A percentile compares a stretch with the other conserved stretches of the same genome.
Conservation (phyloP, 2,888 invertebrate species). For the Mylabris sibirica region DNA sequence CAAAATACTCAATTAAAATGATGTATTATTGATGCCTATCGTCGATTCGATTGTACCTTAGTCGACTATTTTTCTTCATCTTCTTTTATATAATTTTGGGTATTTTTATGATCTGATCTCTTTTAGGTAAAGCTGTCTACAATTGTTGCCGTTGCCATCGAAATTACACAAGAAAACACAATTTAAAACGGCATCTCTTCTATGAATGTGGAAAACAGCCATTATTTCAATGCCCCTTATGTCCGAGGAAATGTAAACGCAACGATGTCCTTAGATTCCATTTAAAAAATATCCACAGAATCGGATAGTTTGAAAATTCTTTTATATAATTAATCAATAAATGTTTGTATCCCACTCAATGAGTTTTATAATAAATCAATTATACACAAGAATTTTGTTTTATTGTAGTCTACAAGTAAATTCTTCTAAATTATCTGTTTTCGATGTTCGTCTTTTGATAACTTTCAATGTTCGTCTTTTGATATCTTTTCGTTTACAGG, state of each 20-base stretch:
- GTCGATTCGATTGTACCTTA: not conserved
- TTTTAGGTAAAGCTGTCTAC: constrained; percentile 36
- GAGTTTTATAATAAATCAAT: not conserved
- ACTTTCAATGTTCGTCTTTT: constrained; percentile 4
- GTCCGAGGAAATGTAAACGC: constrained; percentile 51
- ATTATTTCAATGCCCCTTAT: constrained; percentile 50
- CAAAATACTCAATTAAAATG: not conserved
- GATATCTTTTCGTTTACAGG: constrained; percentile 22
- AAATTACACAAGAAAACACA: constrained; percentile 41
- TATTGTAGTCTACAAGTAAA: not conserved
- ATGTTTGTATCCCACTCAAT: not conserved
- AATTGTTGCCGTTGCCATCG: constrained; percentile 42
- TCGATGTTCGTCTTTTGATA: not conserved
- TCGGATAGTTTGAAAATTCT: constrained; percentile 25
- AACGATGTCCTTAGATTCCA: constrained; percentile 49
- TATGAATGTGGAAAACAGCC: constrained; percentile 50
- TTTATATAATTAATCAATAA: constrained; percentile 1
- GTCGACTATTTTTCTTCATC: not conserved
- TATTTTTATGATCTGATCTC: constrained; percentile 14
- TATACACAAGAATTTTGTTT: not conserved
- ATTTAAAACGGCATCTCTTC: constrained; percentile 44
- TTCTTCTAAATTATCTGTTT: not conserved
- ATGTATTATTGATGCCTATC: not conserved
- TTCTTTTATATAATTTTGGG: not conserved
- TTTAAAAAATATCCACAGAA: constrained; percentile 51